phyloP scores from a whole-genome alignment of 1,140 invertebrate species.

The Ceratina japonica region DNA sequence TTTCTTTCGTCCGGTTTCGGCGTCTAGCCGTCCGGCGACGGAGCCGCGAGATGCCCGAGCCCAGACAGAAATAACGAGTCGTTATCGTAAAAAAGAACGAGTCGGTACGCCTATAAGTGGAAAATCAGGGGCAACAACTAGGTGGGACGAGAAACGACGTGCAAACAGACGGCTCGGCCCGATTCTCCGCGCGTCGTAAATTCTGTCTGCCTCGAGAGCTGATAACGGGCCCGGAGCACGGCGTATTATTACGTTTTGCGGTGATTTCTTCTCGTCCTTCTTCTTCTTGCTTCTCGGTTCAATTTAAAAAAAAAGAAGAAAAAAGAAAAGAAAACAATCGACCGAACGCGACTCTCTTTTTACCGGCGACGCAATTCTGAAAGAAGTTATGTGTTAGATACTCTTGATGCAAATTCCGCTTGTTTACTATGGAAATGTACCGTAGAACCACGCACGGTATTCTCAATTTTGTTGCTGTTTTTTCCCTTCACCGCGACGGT shows the following conservation, averaged over 20 bases:
- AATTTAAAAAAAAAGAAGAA: no score
- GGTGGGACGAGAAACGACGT: slow-evolving; percentile 48
- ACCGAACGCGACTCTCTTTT: background rate
- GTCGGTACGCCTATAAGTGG: slow-evolving; percentile 39
- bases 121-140: slow-evolving; percentile 49
- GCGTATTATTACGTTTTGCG: slow-evolving; percentile 48
- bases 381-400: slow-evolving; percentile 26
- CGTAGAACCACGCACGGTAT: background rate
- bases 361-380: slow-evolving; percentile 7
- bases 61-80: slow-evolving; percentile 8
- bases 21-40: background rate
- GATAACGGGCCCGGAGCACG: slow-evolving; percentile 50
- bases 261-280: background rate
- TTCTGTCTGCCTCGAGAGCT: slow-evolving; percentile 47
- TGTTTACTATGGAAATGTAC: slow-evolving; percentile 35
- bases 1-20: background rate
- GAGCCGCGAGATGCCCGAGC: background rate
- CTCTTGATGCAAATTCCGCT: slow-evolving; percentile 10
- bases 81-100: slow-evolving; percentile 28
- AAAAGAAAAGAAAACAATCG: no score
- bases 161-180: slow-evolving; percentile 54
- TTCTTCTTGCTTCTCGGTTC: background rate
- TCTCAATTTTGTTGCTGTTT: slow-evolving; percentile 2
- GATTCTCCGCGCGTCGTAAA: slow-evolving; percentile 48
- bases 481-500: background rate